Percentiles rank a stretch among this genome's conserved stretches.
Evolutionary conservation across 1,140 invertebrate species (phyloP).

Genomic region (Drosophila suzukii): DNA sequence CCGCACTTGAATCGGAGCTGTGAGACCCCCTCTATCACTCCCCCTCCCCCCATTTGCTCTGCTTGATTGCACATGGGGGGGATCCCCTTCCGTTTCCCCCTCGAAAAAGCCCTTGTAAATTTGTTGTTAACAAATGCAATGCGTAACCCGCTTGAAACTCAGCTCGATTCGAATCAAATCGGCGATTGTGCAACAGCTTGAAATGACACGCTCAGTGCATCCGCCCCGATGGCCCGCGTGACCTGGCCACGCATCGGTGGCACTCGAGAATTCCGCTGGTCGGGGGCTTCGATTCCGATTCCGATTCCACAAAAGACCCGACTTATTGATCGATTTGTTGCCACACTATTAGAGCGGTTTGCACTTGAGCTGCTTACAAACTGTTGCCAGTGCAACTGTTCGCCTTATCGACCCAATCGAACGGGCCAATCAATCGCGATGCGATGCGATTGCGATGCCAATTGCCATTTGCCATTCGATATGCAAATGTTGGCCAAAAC

Average conservation of each 20-base stretch:
- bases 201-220: constrained; percentile 78
- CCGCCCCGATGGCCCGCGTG: not conserved
- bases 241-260: constrained; percentile 61
- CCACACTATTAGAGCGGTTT: constrained; percentile 37
- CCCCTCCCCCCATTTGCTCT: constrained; percentile 19
- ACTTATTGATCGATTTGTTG: constrained; percentile 49
- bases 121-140: constrained; percentile 43
- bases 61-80: constrained; percentile 58
- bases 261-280: constrained; percentile 52
- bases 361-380: constrained; percentile 37
- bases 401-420: constrained; percentile 45
- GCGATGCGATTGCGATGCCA: too few species aligned
- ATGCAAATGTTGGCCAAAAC: constrained; percentile 75
- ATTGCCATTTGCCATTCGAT: constrained; percentile 49
- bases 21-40: not conserved
- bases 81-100: not conserved
- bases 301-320: constrained; percentile 31
- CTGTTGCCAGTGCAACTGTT: constrained; percentile 3
- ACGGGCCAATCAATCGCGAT: constrained; percentile 53
- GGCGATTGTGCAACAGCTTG: constrained; percentile 73
- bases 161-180: constrained; percentile 65
- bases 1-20: constrained; percentile 19
- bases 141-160: constrained; percentile 70
- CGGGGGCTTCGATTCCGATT: not conserved
- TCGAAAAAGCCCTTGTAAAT: constrained; percentile 20